phyloP scores from a whole-genome alignment of 1,140 invertebrate species.

The Kradibia gibbosae region DNA sequence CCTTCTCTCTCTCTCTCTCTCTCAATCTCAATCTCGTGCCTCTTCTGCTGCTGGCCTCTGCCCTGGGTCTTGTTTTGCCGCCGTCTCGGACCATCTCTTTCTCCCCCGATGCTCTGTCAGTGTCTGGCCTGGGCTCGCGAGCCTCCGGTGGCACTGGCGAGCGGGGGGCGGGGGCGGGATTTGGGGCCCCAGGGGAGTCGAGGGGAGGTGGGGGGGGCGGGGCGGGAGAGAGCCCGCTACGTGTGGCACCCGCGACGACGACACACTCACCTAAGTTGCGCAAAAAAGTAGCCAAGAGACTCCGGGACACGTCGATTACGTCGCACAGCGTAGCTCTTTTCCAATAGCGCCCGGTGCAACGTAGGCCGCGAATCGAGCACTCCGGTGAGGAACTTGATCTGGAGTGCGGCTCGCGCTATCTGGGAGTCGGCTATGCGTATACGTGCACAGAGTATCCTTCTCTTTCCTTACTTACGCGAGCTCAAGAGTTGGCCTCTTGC shows the following conservation, averaged over 20 bases:
- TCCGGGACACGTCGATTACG: not conserved
- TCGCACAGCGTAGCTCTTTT: conserved; percentile 9
- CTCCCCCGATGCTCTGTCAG: too few species aligned
- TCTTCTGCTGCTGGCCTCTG: too few species aligned
- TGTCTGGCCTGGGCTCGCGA: too few species aligned
- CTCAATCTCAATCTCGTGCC: too few species aligned
- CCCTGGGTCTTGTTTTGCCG: not conserved
- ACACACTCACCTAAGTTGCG: not conserved
- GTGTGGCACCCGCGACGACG: not conserved
- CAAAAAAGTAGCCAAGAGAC: not conserved
- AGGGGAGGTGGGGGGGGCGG: too few species aligned
- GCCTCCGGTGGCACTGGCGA: too few species aligned
- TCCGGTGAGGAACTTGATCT: not conserved
- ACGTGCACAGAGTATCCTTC: not conserved
- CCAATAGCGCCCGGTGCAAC: not conserved
- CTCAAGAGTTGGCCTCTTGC: not conserved
- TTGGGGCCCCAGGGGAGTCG: too few species aligned
- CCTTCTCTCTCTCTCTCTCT: not conserved
- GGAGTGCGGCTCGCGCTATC: not conserved
- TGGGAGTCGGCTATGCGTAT: not conserved
- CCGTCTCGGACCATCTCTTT: too few species aligned
- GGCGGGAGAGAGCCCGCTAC: too few species aligned
- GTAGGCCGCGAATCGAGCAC: not conserved
- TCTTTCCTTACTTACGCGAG: not conserved
- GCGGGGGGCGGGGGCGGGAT: too few species aligned